Evolutionary conservation across 2,113 vertebrate genomes (phyloP).

Genomic region (Rattus norvegicus): DNA sequence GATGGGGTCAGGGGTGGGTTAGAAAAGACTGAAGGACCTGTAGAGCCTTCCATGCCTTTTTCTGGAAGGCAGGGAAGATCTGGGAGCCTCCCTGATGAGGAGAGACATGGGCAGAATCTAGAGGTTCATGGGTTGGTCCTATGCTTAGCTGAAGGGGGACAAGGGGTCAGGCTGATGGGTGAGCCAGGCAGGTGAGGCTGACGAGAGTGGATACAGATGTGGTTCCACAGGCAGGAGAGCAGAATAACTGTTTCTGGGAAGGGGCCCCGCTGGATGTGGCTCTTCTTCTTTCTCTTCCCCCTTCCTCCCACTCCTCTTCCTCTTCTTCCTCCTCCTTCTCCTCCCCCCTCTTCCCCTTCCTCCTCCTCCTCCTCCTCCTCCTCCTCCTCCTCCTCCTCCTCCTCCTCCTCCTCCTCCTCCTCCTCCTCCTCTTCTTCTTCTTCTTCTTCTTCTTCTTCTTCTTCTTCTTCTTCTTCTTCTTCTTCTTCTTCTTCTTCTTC

Average conservation of each 20-base stretch:
- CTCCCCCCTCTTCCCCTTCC: too few species aligned
- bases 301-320: too few species aligned
- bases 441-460: too few species aligned
- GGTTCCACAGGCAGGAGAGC: not conserved
- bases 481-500: not conserved
- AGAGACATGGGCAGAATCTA: not conserved
- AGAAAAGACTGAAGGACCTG: not conserved
- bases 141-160: not conserved
- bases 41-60: not conserved
- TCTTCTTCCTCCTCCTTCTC: too few species aligned
- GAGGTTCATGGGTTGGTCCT: not conserved
- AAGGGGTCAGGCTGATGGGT: not conserved
- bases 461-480: too few species aligned
- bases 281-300: too few species aligned
- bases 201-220: not conserved
- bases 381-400: too few species aligned
- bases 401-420: too few species aligned
- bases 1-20: not conserved
- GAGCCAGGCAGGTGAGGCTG: not conserved
- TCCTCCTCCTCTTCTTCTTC: too few species aligned
- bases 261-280: not conserved
- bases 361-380: too few species aligned
- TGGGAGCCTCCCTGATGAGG: not conserved
- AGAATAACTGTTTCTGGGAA: not conserved
- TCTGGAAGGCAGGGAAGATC: not conserved